These are phyloP conservation scores for Hypomecis atomaria DNA, from an alignment of 2,888 invertebrate genomes.

Conservation along the genomic window DNA sequence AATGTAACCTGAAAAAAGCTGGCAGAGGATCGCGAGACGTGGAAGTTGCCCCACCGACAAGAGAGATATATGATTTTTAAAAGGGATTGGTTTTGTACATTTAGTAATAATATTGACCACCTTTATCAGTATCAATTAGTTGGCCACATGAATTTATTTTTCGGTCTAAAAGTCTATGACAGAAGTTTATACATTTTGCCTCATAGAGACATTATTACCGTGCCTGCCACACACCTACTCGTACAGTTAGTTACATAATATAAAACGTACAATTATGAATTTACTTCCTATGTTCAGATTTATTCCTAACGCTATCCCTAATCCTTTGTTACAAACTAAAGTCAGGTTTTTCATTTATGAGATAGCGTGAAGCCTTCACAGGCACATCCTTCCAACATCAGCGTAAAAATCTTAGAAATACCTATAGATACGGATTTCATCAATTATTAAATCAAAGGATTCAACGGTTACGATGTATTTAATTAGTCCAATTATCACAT, in stretches of 20 bases:
- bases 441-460: too few relatives aligned
- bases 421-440: background rate
- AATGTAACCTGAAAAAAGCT: too few relatives aligned
- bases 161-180: slow-evolving; percentile 12
- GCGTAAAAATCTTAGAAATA: too few relatives aligned
- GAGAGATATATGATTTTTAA: background rate
- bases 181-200: background rate
- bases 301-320: background rate
- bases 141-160: background rate
- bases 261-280: too few relatives aligned
- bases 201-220: background rate
- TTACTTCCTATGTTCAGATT: too few relatives aligned
- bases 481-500: background rate
- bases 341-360: too few relatives aligned
- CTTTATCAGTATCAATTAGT: background rate
- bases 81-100: background rate
- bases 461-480: background rate
- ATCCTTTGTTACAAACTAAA: too few relatives aligned
- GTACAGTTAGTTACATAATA: too few relatives aligned
- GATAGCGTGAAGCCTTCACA: background rate
- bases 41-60: too few relatives aligned
- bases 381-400: background rate
- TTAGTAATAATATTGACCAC: too few relatives aligned
- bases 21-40: too few relatives aligned
- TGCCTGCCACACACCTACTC: too few relatives aligned